phyloP scores from a whole-genome alignment of 1,140 invertebrate species.

The Armadillidium nasatum region DNA sequence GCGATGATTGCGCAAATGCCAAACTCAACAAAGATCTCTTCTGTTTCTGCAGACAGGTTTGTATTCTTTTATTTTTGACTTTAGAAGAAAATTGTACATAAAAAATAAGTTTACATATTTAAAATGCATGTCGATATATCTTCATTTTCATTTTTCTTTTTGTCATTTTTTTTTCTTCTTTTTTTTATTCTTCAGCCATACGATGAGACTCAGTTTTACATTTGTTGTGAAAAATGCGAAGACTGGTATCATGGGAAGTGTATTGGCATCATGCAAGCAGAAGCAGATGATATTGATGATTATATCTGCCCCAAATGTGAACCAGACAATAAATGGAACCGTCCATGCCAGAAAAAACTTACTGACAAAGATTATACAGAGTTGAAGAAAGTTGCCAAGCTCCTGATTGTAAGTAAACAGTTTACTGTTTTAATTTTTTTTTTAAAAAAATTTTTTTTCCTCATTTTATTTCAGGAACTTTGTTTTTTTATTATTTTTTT shows the following conservation, averaged over 20 bases:
- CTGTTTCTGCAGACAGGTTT: conserved; percentile 71
- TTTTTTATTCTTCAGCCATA: conserved; percentile 66
- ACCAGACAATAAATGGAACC: conserved; percentile 77
- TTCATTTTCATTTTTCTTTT: too few species aligned
- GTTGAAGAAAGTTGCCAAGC: conserved; percentile 77
- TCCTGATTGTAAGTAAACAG: conserved; percentile 67
- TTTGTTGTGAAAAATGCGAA: conserved; percentile 95
- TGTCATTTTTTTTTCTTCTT: not conserved
- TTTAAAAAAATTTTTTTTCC: not conserved
- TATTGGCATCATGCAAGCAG: conserved; percentile 89
- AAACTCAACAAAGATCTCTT: conserved; percentile 87
- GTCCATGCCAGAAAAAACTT: conserved; percentile 82
- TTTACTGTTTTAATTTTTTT: not conserved
- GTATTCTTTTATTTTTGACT: not conserved
- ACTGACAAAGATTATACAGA: conserved; percentile 74
- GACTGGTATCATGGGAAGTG: conserved; percentile 99
- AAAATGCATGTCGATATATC: too few species aligned
- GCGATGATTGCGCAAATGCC: conserved; percentile 65
- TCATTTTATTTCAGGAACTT: conserved; percentile 43
- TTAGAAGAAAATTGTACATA: not conserved
- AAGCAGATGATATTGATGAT: conserved; percentile 90
- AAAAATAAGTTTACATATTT: too few species aligned
- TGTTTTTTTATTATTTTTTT: too few species aligned
- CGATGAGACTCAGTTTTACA: conserved; percentile 94
- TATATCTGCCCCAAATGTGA: conserved; percentile 96